Base-by-base conservation (phyloP, 2,113 vertebrate genomes). In the Neolamprologus kungweensis region DNA sequence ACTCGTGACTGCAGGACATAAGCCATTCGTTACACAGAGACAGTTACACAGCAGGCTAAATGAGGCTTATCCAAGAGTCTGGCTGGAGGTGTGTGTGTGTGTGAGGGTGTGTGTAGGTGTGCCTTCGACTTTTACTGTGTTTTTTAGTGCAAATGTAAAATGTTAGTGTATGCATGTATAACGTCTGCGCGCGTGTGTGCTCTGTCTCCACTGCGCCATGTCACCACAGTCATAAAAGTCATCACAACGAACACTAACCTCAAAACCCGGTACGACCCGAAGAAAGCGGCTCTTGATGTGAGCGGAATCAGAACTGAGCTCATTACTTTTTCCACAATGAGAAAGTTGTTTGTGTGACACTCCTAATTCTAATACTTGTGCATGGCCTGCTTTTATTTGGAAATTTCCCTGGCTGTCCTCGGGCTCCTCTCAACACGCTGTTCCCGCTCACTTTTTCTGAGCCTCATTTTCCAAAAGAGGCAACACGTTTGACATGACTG, bases 251-350 rank as follows among this genome's bases (percentile, higher is more conserved):
- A 82, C 23, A 37, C 58, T 86, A 84, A 93, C 87, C 89, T 86
- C 90, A 86, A 90, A 92, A 88, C 71, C 82, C 31, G 53, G 53
- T 17, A 21, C 51, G 65, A 90, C 53, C 47, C 33, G 9, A 42
- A 58, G 35, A 45, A 26, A 75, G 10, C 16, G n/a, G 19, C 65
- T 79, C 83, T 75, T 92, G 90, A 93, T 91, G 90, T 88, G 83
- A 84, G 63, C 50, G 53, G 88, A 93, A 92, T 91, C 83, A 42
- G 80, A 75, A 85, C 83, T 84, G 90, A 84, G 57, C 87, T 93
- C 87, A 83, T 95, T 91, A 91, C 89, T 92, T 94, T 96, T 96
- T 96, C 95, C 95, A 95, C 88, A 88, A 94, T 90, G 90, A 92
- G 82, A 94, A 95, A 93, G 87, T 94, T 95, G 94, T 96, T 96